Conservation (phyloP, 2,113 vertebrate species). For the Capricornis sumatraensis region DNA sequence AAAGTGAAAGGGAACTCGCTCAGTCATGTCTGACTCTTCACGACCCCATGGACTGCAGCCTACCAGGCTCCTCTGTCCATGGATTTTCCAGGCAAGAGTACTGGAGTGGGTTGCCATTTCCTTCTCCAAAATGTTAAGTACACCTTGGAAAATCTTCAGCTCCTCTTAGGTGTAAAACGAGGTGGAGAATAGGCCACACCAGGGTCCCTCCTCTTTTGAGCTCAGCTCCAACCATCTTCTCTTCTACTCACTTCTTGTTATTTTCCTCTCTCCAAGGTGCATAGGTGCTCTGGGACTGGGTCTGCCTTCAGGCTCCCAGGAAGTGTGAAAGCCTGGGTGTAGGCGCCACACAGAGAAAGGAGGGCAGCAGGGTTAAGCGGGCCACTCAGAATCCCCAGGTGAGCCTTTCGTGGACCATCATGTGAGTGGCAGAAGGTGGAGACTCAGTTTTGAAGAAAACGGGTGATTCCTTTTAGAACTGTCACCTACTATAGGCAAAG, state of each 20-base stretch:
- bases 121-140: not conserved
- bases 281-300: not conserved
- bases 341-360: too few species aligned
- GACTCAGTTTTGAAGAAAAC: not conserved
- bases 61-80: too few species aligned
- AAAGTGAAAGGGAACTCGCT: too few species aligned
- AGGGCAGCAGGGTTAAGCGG: not conserved
- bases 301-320: too few species aligned
- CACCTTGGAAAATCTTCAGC: not conserved
- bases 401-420: not conserved
- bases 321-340: not conserved
- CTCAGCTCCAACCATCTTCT: not conserved
- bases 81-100: too few species aligned
- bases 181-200: not conserved
- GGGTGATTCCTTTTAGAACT: not conserved
- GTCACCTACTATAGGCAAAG: not conserved
- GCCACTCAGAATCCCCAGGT: not conserved
- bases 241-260: not conserved
- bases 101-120: too few species aligned
- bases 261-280: not conserved
- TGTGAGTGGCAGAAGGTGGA: not conserved
- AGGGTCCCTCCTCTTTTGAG: not conserved
- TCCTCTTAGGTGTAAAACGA: not conserved
- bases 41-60: too few species aligned
- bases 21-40: too few species aligned